Conservation (phyloP, 64 coral and sea anemone genomes). For the Acropora tenuis region DNA sequence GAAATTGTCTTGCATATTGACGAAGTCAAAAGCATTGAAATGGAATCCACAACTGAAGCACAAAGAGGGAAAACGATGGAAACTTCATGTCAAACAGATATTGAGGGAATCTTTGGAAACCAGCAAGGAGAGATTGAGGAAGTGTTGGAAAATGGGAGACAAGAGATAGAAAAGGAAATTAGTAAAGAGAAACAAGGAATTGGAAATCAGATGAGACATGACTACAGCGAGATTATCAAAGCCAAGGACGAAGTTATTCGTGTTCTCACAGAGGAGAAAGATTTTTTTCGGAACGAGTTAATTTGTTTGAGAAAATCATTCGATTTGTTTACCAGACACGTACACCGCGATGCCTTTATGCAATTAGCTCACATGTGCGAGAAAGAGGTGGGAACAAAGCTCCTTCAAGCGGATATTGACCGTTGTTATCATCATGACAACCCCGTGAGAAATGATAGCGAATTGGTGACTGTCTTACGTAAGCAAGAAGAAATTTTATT, state of each 20-base stretch:
- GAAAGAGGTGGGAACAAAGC: not conserved
- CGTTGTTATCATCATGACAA: not conserved
- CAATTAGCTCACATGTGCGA: not conserved
- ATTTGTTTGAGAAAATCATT: constrained; percentile 49
- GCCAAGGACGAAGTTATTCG: constrained; percentile 57
- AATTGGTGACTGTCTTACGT: constrained; percentile 41
- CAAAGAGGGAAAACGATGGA: not conserved
- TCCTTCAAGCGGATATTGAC: not conserved
- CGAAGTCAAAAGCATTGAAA: not conserved
- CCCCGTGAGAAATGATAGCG: not conserved
- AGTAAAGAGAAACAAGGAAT: constrained; percentile 34
- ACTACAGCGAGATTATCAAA: constrained; percentile 47
- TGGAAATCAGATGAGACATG: constrained; percentile 15
- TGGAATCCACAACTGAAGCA: not conserved
- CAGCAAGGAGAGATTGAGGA: constrained; percentile 35
- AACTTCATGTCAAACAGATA: constrained; percentile 36
- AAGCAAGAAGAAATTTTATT: constrained; percentile 58
- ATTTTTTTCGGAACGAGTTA: constrained; percentile 50
- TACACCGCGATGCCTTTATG: constrained; percentile 1
- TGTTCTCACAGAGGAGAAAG: constrained; percentile 62
- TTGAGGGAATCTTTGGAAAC: constrained; percentile 19
- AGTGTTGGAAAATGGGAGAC: constrained; percentile 23
- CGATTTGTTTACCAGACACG: constrained; percentile 45
- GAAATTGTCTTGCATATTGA: not conserved
- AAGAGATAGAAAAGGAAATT: constrained; percentile 33